Base-by-base conservation (phyloP, 1,140 invertebrate genomes). In the Neodiprion pinetum region DNA sequence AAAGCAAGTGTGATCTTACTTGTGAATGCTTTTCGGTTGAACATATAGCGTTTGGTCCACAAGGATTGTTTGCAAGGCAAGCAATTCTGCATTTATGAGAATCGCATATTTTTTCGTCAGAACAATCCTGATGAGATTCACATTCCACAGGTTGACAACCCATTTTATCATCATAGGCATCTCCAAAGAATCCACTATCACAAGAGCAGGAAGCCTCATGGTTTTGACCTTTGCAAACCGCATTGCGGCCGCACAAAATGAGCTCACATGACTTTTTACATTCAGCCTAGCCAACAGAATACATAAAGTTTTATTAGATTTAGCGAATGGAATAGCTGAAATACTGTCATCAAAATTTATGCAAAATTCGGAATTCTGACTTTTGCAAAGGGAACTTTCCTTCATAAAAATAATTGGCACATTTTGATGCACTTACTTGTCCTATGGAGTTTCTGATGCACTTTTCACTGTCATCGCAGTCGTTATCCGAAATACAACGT, bases 121-220 rank as follows among this genome's bases (percentile, higher is more conserved):
- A 91, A 82, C 96, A 97, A 66, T 97, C 92, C 1, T 90, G 86
- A 77, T 95, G 91, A 9, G 76, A 82, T 68, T 89, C 87, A 81
- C 96, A 97, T 88, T 96, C 95, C 71, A 95, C 93, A 75, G 91
- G 91, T 77, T 93, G 92, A 84, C 95, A 96, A 47, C 93, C 95
- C 75, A 93, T 90, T 80, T 91, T 90, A 14, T 92, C 91, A 70
- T 92, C 91, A 71, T 92, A 90, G 1, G 95, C 92, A 88, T 97
- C 93, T 1, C 95, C 95, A 78, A 93, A 93, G 83, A 92, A 97
- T 1, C 95, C 95, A 66, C 88, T 78, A 79, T 93, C 93, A 84
- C 96, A 98, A 12, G 88, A 86, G 83, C 96, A 98, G 23, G 92
- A 86, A 1, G 95, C 91, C 71, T 90, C 85, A 83, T 96, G 95